Base-by-base conservation (phyloP, 2,888 invertebrate species). In the Agonopterix alstromeriana region DNA sequence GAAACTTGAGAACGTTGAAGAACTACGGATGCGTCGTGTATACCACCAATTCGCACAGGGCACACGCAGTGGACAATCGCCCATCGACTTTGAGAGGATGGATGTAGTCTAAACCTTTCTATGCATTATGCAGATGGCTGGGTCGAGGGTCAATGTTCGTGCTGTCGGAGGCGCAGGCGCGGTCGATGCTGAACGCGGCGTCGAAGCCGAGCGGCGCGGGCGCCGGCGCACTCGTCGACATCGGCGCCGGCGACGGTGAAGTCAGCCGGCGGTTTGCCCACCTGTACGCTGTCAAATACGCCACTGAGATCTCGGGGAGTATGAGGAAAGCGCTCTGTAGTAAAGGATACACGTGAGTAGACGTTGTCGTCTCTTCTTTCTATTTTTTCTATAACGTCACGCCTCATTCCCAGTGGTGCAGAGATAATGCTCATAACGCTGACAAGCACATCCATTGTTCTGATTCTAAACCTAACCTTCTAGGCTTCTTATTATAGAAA, bases 61-160 rank as follows among this genome's bases (percentile, higher is more conserved):
- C 17, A 17, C 17, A 17, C 17, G 4, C 3, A 17, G 2, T 17
- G 17, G 17, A 17, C 17, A 3, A 17, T 17, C 4, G 17, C 14
- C 14, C 14, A 17, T 4, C 2, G 17, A 17, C 17, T 17, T 17
- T 17, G 17, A 17, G 17, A 17, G 17, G 17, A 17, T 17, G 17
- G 2, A 17, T 4, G 2, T 17, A 17, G 3, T 17, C 2, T 1
- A 17, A 17, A 27, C 27, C 5, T 27, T 5, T 27, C 27, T 27
- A 27, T 27, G 27, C 1, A 7, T 27, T 27, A 7, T 61, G 41
- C 90, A 95, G 95, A 47, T 92, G 94, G 84, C 86, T 98, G 10
- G 94, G 94, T 10, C 91, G 99, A 46, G 99, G 99, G 8, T 97
- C 97, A 1, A 99, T 99, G 99, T 98, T 98, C 83, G 97, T 99